Percentiles rank a stretch among this genome's conserved stretches.
Evolutionary conservation across 37 sponge, comb jelly and placozoan genomes (phyloP).

Genomic region (Axinella damicornis): DNA sequence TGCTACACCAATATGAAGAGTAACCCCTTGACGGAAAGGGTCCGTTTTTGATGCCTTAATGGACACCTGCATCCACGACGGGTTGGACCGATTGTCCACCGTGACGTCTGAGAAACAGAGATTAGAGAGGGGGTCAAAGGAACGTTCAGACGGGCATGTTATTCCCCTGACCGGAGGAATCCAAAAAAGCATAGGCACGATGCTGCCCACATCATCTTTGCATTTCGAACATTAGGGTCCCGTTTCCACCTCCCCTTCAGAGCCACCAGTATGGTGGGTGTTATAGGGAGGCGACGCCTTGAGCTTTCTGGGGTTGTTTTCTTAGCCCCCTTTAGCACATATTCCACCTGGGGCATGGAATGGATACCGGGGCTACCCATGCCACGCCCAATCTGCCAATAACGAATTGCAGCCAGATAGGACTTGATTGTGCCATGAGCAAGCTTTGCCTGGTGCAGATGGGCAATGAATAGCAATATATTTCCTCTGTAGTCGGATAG

Average conservation of each 20-base stretch:
- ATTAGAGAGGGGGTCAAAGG: conserved; percentile 2
- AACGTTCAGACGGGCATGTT: not conserved
- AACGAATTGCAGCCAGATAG: conserved; percentile 39
- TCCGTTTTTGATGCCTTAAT: conserved; percentile 46
- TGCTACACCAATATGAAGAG: conserved; percentile 19
- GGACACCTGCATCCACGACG: not conserved
- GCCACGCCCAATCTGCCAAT: conserved; percentile 21
- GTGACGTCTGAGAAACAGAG: conserved; percentile 2
- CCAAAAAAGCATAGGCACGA: conserved; percentile 32
- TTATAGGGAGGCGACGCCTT: too few species aligned
- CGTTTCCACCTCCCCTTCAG: too few species aligned
- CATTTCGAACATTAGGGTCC: too few species aligned
- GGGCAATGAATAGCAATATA: conserved; percentile 13
- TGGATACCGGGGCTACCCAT: not conserved
- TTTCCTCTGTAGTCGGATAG: not conserved
- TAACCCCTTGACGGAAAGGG: conserved; percentile 43
- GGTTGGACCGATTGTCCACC: conserved; percentile 7
- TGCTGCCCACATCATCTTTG: conserved; percentile 34
- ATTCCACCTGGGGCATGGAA: not conserved
- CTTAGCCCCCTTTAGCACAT: not conserved
- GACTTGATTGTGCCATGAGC: conserved; percentile 5
- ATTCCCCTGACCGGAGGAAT: conserved; percentile 46
- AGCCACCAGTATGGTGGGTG: too few species aligned
- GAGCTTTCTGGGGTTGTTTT: too few species aligned
- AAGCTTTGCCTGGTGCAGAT: conserved; percentile 2